phyloP scores from a whole-genome alignment of 2,888 invertebrate genomes.

The Trissoscelio sp. region DNA sequence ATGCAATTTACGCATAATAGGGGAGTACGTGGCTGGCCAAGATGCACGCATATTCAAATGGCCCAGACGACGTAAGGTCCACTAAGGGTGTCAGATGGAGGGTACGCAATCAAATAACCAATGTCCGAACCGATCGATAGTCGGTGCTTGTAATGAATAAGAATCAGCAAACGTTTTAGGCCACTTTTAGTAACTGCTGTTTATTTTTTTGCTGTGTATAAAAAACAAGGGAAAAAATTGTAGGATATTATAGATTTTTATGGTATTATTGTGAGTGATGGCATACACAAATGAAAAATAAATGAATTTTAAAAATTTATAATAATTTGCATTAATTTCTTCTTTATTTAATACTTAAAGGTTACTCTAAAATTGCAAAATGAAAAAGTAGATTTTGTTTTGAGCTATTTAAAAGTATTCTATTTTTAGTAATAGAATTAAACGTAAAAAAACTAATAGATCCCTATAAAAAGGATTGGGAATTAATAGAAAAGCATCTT shows the following conservation, averaged over 20 bases:
- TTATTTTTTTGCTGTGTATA: slow-evolving; percentile 27
- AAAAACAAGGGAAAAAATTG: slow-evolving; percentile 17
- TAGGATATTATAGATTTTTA: slow-evolving; percentile 14
- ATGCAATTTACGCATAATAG: slow-evolving; percentile 83
- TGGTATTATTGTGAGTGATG: no score
- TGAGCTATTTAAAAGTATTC: no score
- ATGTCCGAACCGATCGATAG: slow-evolving; percentile 76
- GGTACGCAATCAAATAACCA: slow-evolving; percentile 70
- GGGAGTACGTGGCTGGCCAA: slow-evolving; percentile 72
- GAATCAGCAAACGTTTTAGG: slow-evolving; percentile 70
- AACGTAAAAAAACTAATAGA: no score
- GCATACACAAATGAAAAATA: no score
- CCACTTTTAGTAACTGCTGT: slow-evolving; percentile 66
- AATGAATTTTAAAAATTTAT: no score
- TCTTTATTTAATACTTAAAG: no score
- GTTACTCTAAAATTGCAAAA: no score
- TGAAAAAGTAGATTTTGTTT: no score
- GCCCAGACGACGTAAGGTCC: slow-evolving; percentile 70
- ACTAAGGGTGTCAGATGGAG: slow-evolving; percentile 64
- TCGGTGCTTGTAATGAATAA: slow-evolving; percentile 75
- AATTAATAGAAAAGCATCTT: slow-evolving; percentile 5
- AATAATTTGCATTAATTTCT: no score
- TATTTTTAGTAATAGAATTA: no score
- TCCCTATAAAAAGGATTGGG: background rate
- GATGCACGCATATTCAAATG: slow-evolving; percentile 78